phyloP scores from a whole-genome alignment of 1,140 invertebrate genomes.

The Fopius arisanus region DNA sequence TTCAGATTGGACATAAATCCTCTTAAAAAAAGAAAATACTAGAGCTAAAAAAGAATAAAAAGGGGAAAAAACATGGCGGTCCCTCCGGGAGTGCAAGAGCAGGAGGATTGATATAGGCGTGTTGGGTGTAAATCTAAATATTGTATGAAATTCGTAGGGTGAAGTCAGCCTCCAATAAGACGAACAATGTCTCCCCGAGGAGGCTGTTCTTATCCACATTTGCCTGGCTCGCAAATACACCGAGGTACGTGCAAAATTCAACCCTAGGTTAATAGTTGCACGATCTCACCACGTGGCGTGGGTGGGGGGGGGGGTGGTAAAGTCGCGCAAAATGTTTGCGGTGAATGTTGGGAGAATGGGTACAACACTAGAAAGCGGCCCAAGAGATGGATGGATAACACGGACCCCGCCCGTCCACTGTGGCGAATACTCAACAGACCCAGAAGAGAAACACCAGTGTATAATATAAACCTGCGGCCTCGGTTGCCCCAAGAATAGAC shows the following conservation, averaged over 20 bases:
- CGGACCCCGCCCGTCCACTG: conserved; percentile 32
- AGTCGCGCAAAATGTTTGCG: conserved; percentile 12
- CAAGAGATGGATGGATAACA: conserved; percentile 34
- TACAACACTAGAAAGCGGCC: neutral
- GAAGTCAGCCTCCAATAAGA: conserved; percentile 9
- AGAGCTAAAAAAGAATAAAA: neutral
- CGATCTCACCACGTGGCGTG: conserved; percentile 18
- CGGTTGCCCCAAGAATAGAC: neutral
- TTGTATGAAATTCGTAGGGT: conserved; percentile 17
- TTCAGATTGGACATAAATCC: conserved; percentile 30
- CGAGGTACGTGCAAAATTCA: conserved; percentile 7
- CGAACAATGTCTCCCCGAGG: conserved; percentile 33
- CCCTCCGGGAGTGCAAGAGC: conserved; percentile 17
- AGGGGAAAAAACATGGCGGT: neutral
- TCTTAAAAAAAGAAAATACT: conserved; percentile 5
- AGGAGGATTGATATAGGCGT: conserved; percentile 9
- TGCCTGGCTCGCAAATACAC: neutral
- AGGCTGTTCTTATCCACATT: neutral
- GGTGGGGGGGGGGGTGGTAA: neutral
- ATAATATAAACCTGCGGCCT: conserved; percentile 12
- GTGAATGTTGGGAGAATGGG: conserved; percentile 31
- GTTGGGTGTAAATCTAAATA: conserved; percentile 27
- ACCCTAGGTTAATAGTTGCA: conserved; percentile 36
- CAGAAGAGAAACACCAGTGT: conserved; percentile 3
- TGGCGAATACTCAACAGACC: conserved; percentile 20